phyloP scores from a whole-genome alignment of 2,888 invertebrate species.

The Lasiommata megera region DNA sequence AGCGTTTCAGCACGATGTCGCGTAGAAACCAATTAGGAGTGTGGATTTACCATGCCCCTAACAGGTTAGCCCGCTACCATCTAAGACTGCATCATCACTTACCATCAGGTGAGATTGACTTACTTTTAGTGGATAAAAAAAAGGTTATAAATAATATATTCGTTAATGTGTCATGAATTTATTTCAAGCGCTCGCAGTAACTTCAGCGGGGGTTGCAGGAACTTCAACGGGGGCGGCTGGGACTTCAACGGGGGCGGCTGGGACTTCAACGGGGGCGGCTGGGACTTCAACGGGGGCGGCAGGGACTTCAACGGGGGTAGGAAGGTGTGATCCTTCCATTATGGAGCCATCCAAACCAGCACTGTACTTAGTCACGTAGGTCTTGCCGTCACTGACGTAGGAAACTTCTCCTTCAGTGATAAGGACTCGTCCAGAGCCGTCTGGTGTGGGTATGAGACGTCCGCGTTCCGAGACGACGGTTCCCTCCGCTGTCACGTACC shows the following conservation, averaged over 20 bases:
- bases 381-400: conserved; percentile 52
- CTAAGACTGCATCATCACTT: too few relatives aligned
- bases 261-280: too few relatives aligned
- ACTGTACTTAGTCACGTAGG: conserved; percentile 52
- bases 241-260: too few relatives aligned
- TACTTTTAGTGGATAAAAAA: too few relatives aligned
- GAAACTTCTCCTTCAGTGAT: conserved; percentile 53
- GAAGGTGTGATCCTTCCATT: conserved; percentile 47
- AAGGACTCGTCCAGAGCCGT: conserved; percentile 46
- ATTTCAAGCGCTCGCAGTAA: neutral
- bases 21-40: too few relatives aligned
- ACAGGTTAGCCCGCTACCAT: too few relatives aligned
- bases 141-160: neutral
- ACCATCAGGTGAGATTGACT: too few relatives aligned
- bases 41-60: too few relatives aligned
- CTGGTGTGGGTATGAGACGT: conserved; percentile 43
- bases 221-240: neutral
- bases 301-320: conserved; percentile 37
- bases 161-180: neutral
- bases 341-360: conserved; percentile 51
- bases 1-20: too few relatives aligned
- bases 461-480: conserved; percentile 49
- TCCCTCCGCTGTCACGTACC: conserved; percentile 55
- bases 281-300: too few relatives aligned
- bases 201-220: too few relatives aligned